Percentiles rank a stretch among this genome's conserved stretches.
These are phyloP conservation scores for Lathamus discolor DNA, from an alignment of 2,113 vertebrate species.

Conservation along the genomic window DNA sequence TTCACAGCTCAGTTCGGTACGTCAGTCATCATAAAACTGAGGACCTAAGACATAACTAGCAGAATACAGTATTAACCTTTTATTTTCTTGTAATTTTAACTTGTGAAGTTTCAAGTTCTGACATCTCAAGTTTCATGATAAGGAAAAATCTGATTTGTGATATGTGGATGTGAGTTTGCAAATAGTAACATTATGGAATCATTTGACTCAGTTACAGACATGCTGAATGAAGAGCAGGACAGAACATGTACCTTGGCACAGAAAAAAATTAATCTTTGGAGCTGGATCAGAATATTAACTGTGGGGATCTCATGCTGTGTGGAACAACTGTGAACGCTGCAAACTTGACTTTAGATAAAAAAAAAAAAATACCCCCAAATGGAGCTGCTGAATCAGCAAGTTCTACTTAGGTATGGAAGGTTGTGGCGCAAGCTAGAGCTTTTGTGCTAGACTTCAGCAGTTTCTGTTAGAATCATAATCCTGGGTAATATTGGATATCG, in stretches of 20 bases:
- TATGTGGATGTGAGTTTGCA: neutral
- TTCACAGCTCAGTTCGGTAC: neutral
- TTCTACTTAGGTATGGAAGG: neutral
- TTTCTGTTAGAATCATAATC: neutral
- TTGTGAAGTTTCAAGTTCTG: neutral
- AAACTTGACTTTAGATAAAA: neutral
- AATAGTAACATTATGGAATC: neutral
- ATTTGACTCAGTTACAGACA: neutral
- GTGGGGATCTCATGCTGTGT: neutral
- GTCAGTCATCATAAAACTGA: neutral
- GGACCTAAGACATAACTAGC: neutral
- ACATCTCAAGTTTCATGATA: neutral
- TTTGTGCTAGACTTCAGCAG: neutral
- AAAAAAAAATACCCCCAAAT: neutral
- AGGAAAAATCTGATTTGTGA: neutral
- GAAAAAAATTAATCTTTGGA: neutral
- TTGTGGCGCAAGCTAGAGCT: neutral
- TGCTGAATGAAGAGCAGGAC: neutral
- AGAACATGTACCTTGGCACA: neutral
- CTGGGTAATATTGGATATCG: neutral
- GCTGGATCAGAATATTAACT: neutral
- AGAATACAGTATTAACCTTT: neutral
- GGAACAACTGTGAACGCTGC: neutral
- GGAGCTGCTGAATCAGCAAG: neutral
- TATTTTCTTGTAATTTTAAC: neutral